Conservation (phyloP, 2,113 vertebrate genomes). For the Thamnaconus septentrionalis region DNA sequence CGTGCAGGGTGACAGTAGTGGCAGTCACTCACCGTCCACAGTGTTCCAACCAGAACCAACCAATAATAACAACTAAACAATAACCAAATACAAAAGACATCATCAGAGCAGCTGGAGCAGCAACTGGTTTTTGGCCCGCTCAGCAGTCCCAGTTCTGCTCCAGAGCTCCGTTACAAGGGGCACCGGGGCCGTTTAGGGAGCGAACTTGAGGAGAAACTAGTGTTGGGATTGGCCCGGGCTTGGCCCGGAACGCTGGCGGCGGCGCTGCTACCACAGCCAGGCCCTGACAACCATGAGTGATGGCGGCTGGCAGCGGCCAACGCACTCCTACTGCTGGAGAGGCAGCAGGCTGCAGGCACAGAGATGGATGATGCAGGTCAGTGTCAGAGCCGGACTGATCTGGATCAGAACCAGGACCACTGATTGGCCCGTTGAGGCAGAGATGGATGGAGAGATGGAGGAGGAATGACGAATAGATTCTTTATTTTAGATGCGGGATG, state of each 20-base stretch:
- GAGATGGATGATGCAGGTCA: constrained; percentile 71
- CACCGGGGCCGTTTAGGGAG: constrained; percentile 52
- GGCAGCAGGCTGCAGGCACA: constrained; percentile 60
- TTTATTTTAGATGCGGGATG: constrained; percentile 55
- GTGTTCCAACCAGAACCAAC: too few relatives aligned
- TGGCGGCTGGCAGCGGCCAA: constrained; percentile 71
- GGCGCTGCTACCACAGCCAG: constrained; percentile 46
- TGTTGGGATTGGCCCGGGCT: too few relatives aligned
- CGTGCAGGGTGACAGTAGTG: too few relatives aligned
- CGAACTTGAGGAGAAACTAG: constrained; percentile 37
- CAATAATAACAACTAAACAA: too few relatives aligned
- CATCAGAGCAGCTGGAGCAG: too few relatives aligned
- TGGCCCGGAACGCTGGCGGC: constrained; percentile 57
- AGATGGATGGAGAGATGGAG: constrained; percentile 60
- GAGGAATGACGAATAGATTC: constrained; percentile 70
- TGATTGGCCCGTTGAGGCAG: constrained; percentile 71
- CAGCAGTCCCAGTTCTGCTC: too few relatives aligned
- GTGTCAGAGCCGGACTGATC: constrained; percentile 73
- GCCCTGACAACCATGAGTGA: constrained; percentile 71
- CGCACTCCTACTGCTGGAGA: constrained; percentile 70
- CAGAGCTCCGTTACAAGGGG: background rate
- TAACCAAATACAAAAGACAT: too few relatives aligned
- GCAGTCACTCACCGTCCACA: too few relatives aligned
- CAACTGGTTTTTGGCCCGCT: too few relatives aligned
- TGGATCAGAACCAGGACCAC: constrained; percentile 74